Conservation (phyloP, 2,888 invertebrate genomes). For the Parascotia fuliginaria region DNA sequence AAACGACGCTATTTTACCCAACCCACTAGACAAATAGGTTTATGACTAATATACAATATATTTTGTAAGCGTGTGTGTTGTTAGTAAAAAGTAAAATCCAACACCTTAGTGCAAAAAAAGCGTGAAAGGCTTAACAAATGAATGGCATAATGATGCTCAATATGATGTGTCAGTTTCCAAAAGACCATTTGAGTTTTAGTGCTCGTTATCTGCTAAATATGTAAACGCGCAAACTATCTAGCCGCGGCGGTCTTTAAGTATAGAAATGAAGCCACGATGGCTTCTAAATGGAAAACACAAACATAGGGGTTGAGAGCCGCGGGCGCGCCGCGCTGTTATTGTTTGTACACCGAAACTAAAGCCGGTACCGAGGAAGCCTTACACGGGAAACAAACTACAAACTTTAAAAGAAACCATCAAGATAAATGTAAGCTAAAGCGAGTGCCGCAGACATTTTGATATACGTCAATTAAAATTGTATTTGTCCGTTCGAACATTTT, state of each 20-base stretch:
- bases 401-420: slow-evolving; percentile 62
- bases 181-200: neutral
- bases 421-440: slow-evolving; percentile 38
- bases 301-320: slow-evolving; percentile 63
- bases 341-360: slow-evolving; percentile 79
- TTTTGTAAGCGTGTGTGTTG: too few species aligned
- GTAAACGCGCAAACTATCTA: slow-evolving; percentile 42
- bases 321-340: slow-evolving; percentile 74
- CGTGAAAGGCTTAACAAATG: too few species aligned
- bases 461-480: slow-evolving; percentile 27
- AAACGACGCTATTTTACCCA: too few species aligned
- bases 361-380: slow-evolving; percentile 50
- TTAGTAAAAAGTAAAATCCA: too few species aligned
- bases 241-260: slow-evolving; percentile 42
- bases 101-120: too few species aligned
- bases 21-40: too few species aligned
- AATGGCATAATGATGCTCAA: too few species aligned
- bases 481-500: slow-evolving; percentile 2
- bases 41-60: too few species aligned
- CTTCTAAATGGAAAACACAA: slow-evolving; percentile 78
- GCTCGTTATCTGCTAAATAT: slow-evolving; percentile 26
- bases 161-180: too few species aligned
- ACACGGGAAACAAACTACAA: slow-evolving; percentile 46
- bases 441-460: slow-evolving; percentile 31
- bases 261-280: slow-evolving; percentile 66